Evolutionary conservation across 2,797 vertebrate genomes (phyloP).

Genomic region (Gymnodraco acuticeps): DNA sequence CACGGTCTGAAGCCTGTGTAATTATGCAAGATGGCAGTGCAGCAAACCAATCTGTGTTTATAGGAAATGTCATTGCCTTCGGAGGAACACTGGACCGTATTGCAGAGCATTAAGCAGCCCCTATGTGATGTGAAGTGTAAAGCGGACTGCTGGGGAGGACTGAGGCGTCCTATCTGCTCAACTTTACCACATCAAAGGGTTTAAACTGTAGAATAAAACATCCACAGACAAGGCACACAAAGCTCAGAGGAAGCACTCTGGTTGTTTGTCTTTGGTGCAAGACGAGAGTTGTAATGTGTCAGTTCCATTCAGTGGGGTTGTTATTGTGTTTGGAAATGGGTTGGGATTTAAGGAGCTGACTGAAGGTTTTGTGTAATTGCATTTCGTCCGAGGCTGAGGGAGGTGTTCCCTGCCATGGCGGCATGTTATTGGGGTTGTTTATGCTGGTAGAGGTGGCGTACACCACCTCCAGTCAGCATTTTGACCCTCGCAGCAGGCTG

Average conservation of each 20-base stretch:
- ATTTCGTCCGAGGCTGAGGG: conserved; percentile 53
- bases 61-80: conserved; percentile 71
- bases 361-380: conserved; percentile 60
- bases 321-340: conserved; percentile 49
- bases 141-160: conserved; percentile 57
- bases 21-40: conserved; percentile 71
- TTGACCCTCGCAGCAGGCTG: conserved; percentile 58
- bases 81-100: conserved; percentile 61
- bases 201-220: conserved; percentile 41
- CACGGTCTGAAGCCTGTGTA: conserved; percentile 41
- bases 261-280: conserved; percentile 48
- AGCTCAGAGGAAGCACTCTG: conserved; percentile 31
- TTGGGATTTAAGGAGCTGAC: conserved; percentile 59
- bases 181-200: conserved; percentile 52
- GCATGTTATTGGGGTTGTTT: conserved; percentile 31
- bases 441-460: conserved; percentile 20
- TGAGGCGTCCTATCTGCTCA: conserved; percentile 53
- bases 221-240: conserved; percentile 27
- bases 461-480: conserved; percentile 59
- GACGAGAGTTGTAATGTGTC: conserved; percentile 39
- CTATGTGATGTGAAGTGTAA: conserved; percentile 73
- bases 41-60: conserved; percentile 70
- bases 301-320: conserved; percentile 36
- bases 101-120: conserved; percentile 62
- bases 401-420: conserved; percentile 54